A percentile compares a stretch with the other conserved stretches of the same genome.
These are phyloP conservation scores for Hiodon tergisus DNA, from an alignment of 2,113 vertebrate species.

Conservation along the genomic window DNA sequence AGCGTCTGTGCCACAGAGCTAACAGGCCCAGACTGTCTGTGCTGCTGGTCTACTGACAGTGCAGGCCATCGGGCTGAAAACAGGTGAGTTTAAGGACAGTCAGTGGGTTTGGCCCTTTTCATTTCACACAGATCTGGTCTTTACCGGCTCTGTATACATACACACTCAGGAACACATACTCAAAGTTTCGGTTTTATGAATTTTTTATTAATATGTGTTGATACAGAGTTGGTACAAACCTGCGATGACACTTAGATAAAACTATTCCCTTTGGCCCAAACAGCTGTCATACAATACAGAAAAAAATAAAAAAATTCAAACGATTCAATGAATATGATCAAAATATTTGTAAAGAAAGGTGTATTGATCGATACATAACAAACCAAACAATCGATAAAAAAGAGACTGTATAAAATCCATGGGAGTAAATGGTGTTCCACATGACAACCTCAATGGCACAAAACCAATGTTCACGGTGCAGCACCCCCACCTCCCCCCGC, in stretches of 20 bases:
- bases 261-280: slow-evolving; percentile 54
- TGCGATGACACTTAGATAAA: slow-evolving; percentile 57
- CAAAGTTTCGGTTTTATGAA: slow-evolving; percentile 14
- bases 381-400: slow-evolving; percentile 26
- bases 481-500: background rate
- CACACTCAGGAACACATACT: background rate
- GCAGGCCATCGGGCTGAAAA: too few relatives aligned
- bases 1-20: too few relatives aligned
- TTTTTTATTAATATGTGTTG: slow-evolving; percentile 64
- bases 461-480: background rate
- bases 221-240: slow-evolving; percentile 59
- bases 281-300: slow-evolving; percentile 46
- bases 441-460: slow-evolving; percentile 12
- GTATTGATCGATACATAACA: slow-evolving; percentile 39
- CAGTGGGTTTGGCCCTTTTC: too few relatives aligned
- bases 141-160: background rate
- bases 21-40: too few relatives aligned
- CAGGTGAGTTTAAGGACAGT: too few relatives aligned
- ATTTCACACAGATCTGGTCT: too few relatives aligned
- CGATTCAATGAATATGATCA: slow-evolving; percentile 20
- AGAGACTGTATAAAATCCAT: background rate
- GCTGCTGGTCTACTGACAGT: too few relatives aligned
- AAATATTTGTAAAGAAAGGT: slow-evolving; percentile 34
- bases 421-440: background rate
- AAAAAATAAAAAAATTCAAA: slow-evolving; percentile 23